Percentiles rank a stretch among this genome's conserved stretches.
These are phyloP conservation scores for Oophaga sylvatica DNA, from an alignment of 2,797 vertebrate species.

Conservation along the genomic window DNA sequence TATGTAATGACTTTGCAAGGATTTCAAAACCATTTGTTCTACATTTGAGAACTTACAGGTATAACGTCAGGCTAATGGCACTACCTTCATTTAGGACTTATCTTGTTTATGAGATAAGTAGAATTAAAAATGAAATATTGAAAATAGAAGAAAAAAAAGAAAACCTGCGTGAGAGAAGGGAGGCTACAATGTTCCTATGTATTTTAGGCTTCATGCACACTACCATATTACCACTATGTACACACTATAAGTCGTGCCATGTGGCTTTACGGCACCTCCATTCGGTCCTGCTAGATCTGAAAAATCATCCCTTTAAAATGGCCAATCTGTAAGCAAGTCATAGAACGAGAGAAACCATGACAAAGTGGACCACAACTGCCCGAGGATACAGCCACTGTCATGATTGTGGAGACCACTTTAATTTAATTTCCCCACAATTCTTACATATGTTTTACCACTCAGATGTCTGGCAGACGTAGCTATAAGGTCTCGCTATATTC, in stretches of 20 bases:
- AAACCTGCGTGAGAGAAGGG: too few species aligned
- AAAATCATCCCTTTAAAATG: background rate
- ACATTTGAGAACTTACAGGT: constrained; percentile 17
- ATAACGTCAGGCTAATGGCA: constrained; percentile 12
- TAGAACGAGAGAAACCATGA: background rate
- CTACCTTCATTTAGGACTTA: constrained; percentile 22
- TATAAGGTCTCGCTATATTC: background rate
- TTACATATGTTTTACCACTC: constrained; percentile 16
- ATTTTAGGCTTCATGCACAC: too few species aligned
- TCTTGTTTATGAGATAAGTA: background rate
- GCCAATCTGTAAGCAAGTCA: background rate
- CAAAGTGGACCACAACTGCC: too few species aligned
- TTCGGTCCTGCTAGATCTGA: too few species aligned
- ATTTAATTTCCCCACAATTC: constrained; percentile 14
- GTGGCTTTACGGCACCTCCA: too few species aligned
- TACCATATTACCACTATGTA: too few species aligned
- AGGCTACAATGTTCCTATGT: too few species aligned
- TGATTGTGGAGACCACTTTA: background rate
- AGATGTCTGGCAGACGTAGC: background rate
- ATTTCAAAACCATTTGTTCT: constrained; percentile 35
- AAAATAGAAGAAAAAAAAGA: background rate
- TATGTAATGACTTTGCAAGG: constrained; percentile 36
- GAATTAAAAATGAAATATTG: background rate
- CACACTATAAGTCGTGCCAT: too few species aligned
- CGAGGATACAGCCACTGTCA: constrained; percentile 2